phyloP scores from a whole-genome alignment of 2,113 vertebrate genomes.

The Xenopus borealis region DNA sequence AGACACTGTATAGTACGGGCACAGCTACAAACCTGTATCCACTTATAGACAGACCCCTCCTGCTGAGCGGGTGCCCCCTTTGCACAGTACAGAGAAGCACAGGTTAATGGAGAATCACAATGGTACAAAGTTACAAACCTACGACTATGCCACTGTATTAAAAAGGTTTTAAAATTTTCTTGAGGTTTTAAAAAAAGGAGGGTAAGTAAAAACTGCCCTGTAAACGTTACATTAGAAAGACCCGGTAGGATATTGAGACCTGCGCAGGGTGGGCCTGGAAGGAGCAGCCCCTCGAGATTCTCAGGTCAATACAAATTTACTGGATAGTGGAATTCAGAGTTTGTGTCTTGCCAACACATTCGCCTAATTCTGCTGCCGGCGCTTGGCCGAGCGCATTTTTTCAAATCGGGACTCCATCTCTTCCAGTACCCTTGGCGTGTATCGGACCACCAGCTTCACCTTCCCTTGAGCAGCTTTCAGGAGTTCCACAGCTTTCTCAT shows the following conservation, averaged over 20 bases:
- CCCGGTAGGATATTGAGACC: no score
- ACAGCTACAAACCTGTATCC: no score
- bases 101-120: no score
- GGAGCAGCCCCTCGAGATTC: constrained; percentile 45
- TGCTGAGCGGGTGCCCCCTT: constrained; percentile 69
- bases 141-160: constrained; percentile 59
- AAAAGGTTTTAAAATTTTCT: constrained; percentile 60
- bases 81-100: no score
- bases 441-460: constrained; percentile 92
- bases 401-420: constrained; percentile 98
- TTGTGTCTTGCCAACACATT: constrained; percentile 16
- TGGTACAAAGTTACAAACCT: constrained; percentile 47
- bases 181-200: constrained; percentile 55
- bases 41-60: constrained; percentile 76
- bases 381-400: constrained; percentile 97
- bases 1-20: no score
- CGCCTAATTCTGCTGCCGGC: constrained; percentile 89
- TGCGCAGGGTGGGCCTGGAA: neutral
- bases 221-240: constrained; percentile 48
- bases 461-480: constrained; percentile 94
- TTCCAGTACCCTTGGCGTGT: constrained; percentile 93
- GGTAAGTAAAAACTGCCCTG: constrained; percentile 46
- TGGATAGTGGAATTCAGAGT: constrained; percentile 52
- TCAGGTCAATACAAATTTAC: constrained; percentile 53
- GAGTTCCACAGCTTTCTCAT: constrained; percentile 52